These are phyloP conservation scores for Notoglanidium macrostoma DNA, from an alignment of 2,797 vertebrate species.

Conservation along the genomic window DNA sequence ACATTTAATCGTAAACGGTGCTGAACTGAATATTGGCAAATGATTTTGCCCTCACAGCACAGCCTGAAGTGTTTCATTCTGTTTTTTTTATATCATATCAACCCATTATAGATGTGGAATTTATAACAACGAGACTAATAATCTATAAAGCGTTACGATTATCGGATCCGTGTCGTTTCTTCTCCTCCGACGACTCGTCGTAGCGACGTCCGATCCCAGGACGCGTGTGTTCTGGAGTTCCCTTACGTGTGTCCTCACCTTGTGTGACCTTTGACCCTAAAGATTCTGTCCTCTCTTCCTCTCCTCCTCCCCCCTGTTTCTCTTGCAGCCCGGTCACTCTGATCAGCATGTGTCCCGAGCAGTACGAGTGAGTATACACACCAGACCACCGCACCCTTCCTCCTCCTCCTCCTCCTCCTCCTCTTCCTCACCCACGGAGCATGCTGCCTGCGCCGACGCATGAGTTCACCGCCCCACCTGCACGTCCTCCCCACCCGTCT, in stretches of 20 bases:
- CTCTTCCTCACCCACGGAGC: constrained; percentile 60
- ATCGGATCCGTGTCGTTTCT: background rate
- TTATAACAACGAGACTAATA: background rate
- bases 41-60: background rate
- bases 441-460: constrained; percentile 67
- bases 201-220: background rate
- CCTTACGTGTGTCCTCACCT: constrained; percentile 48
- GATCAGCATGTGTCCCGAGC: constrained; percentile 99
- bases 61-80: background rate
- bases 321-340: constrained; percentile 94
- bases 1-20: background rate
- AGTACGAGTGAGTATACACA: constrained; percentile 94
- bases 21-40: background rate
- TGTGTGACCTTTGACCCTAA: constrained; percentile 59
- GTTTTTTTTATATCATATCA: too few relatives aligned
- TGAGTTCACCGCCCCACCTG: constrained; percentile 54
- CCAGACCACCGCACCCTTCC: constrained; percentile 29
- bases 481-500: constrained; percentile 54
- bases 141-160: background rate
- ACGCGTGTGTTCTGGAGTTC: background rate
- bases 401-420: constrained; percentile 28
- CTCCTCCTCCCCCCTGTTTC: constrained; percentile 26
- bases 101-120: background rate
- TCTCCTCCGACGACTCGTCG: background rate
- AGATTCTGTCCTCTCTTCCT: constrained; percentile 60